Conservation (phyloP, 2,113 vertebrate genomes). For the Paramisgurnus dabryanus region DNA sequence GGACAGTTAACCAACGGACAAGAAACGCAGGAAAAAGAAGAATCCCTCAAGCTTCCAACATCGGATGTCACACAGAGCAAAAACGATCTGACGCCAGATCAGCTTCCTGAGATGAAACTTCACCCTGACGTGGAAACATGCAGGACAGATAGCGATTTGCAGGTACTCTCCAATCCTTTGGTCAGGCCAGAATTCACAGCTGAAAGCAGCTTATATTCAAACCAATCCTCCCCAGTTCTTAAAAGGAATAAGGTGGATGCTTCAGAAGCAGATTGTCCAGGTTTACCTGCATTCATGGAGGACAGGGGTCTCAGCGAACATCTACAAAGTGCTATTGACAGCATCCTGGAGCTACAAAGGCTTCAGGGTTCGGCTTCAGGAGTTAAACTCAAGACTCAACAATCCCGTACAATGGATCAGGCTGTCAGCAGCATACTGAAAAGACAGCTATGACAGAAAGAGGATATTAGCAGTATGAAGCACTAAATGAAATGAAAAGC, state of each 20-base stretch:
- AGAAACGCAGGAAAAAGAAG: slow-evolving; percentile 34
- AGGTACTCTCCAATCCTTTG: slow-evolving; percentile 9
- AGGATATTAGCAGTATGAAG: not conserved
- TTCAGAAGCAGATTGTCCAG: not conserved
- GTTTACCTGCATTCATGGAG: slow-evolving; percentile 60
- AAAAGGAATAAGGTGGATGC: slow-evolving; percentile 50
- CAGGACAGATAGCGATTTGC: slow-evolving; percentile 29
- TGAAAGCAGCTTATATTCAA: slow-evolving; percentile 22
- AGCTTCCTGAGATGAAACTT: not conserved
- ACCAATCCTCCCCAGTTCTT: slow-evolving; percentile 37
- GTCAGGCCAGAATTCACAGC: slow-evolving; percentile 9
- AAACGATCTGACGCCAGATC: slow-evolving; percentile 10
- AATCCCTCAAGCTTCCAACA: slow-evolving; percentile 45
- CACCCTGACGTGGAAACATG: not conserved
- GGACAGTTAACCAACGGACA: slow-evolving; percentile 71
- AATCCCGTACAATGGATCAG: slow-evolving; percentile 68
- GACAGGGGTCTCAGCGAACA: slow-evolving; percentile 77
- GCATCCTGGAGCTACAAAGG: slow-evolving; percentile 80
- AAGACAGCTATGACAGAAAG: slow-evolving; percentile 66
- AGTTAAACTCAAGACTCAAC: slow-evolving; percentile 51
- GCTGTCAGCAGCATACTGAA: slow-evolving; percentile 73
- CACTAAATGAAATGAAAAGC: slow-evolving; percentile 47
- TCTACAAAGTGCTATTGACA: slow-evolving; percentile 82
- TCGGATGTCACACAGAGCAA: slow-evolving; percentile 32
- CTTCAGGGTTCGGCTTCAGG: slow-evolving; percentile 70